A percentile compares a stretch with the other conserved stretches of the same genome.
These are phyloP conservation scores for Apostichopus parvimensis DNA, from an alignment of 35 echinoderm and acorn worm genomes.

Conservation along the genomic window DNA sequence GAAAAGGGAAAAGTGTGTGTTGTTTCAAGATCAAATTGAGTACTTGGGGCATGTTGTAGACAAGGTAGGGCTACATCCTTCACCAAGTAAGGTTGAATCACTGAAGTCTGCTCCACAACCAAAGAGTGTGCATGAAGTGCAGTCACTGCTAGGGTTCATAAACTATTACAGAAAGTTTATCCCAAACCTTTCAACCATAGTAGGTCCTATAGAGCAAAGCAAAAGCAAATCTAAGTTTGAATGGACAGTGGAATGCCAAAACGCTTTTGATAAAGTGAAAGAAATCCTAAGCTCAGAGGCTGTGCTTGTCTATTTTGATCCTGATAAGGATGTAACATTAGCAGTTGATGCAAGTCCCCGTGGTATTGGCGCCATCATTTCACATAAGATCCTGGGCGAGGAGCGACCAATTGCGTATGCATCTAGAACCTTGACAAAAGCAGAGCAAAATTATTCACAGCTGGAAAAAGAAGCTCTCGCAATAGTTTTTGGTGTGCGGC, in stretches of 20 bases:
- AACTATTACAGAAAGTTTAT: conserved; percentile 49
- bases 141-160: conserved; percentile 12
- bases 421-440: conserved; percentile 25
- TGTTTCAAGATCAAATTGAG: not conserved
- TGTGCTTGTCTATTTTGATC: conserved; percentile 4
- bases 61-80: not conserved
- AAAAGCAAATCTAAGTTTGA: not conserved
- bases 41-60: conserved; percentile 20
- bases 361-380: conserved; percentile 70
- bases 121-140: conserved; percentile 15
- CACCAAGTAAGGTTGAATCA: not conserved
- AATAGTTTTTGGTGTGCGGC: conserved; percentile 55
- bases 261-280: conserved; percentile 21
- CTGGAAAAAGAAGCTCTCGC: conserved; percentile 62
- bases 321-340: conserved; percentile 19
- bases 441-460: conserved; percentile 51
- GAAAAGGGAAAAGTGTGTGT: conserved; percentile 5
- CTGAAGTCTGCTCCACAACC: conserved; percentile 6
- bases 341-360: conserved; percentile 57
- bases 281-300: conserved; percentile 14
- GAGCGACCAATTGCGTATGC: conserved; percentile 62
- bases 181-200: conserved; percentile 38
- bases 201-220: conserved; percentile 9
- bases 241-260: conserved; percentile 22
- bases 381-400: conserved; percentile 13